phyloP scores from a whole-genome alignment of 2,797 vertebrate species.

The Champsocephalus gunnari region DNA sequence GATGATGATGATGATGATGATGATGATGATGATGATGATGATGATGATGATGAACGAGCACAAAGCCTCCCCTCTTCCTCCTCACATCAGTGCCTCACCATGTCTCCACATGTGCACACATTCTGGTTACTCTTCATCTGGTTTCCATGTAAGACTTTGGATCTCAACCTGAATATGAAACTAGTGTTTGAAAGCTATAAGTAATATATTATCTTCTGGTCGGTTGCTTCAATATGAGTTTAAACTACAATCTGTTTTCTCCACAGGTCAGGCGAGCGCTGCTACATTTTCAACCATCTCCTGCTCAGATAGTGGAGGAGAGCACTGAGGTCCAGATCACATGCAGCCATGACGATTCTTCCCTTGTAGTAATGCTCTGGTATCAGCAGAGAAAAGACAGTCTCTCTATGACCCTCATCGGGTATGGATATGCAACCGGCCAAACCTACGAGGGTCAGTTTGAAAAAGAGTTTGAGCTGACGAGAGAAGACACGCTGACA shows the following conservation, averaged over 20 bases:
- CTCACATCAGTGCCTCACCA: slow-evolving; percentile 19
- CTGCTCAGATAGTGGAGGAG: slow-evolving; percentile 15
- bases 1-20: no score
- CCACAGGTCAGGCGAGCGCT: slow-evolving; percentile 50
- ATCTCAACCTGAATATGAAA: no score
- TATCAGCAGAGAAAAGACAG: slow-evolving; percentile 58
- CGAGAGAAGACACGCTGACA: rapidly evolving
- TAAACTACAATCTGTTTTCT: slow-evolving; percentile 1
- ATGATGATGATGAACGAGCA: neutral
- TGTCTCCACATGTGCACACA: slow-evolving; percentile 20
- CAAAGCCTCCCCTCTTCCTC: slow-evolving; percentile 1
- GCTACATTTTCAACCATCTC: slow-evolving; percentile 48
- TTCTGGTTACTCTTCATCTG: slow-evolving; percentile 36
- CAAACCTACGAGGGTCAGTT: slow-evolving; percentile 26
- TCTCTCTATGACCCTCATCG: slow-evolving; percentile 43
- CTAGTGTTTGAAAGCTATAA: no score
- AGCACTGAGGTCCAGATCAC: slow-evolving; percentile 26
- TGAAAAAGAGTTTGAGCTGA: slow-evolving; percentile 29
- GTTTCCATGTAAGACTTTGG: slow-evolving; percentile 43
- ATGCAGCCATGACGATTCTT: slow-evolving; percentile 54
- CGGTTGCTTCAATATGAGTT: neutral
- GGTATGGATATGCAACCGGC: slow-evolving; percentile 21
- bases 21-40: neutral
- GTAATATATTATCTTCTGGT: neutral
- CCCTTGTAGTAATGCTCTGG: slow-evolving; percentile 57